A percentile compares a stretch with the other conserved stretches of the same genome.
phyloP scores from a whole-genome alignment of 2,113 vertebrate genomes.

The Eurystomus gularis region DNA sequence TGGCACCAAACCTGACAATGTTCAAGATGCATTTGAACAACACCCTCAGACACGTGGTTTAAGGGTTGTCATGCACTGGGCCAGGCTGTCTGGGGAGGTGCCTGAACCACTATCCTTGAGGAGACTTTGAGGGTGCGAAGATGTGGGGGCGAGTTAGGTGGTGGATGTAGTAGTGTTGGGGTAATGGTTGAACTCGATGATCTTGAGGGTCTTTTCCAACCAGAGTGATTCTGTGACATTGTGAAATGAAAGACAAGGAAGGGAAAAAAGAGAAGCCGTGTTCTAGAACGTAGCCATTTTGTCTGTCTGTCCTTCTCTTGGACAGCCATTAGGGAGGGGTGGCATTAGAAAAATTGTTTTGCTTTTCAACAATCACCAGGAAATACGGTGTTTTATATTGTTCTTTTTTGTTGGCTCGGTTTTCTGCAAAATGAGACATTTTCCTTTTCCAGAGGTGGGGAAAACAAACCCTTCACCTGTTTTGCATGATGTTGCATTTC shows the following conservation, averaged over 20 bases:
- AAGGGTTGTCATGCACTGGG: too few relatives aligned
- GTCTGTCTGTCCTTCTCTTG: neutral
- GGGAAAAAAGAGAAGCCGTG: neutral
- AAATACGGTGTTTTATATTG: neutral
- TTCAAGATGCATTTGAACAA: too few relatives aligned
- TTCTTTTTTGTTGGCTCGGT: neutral
- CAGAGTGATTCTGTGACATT: too few relatives aligned
- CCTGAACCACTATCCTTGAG: too few relatives aligned
- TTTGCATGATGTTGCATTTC: neutral
- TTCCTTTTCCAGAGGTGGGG: neutral
- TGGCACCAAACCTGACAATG: too few relatives aligned
- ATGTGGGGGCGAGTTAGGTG: too few relatives aligned
- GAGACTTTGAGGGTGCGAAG: too few relatives aligned
- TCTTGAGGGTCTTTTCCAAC: too few relatives aligned
- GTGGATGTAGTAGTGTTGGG: too few relatives aligned
- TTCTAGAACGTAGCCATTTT: neutral
- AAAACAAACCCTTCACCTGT: neutral
- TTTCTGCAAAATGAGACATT: neutral
- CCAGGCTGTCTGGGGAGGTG: too few relatives aligned
- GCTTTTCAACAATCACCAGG: neutral
- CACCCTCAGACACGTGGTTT: too few relatives aligned
- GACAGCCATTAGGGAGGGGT: neutral
- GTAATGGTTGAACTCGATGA: too few relatives aligned
- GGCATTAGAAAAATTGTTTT: neutral
- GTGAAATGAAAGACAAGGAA: neutral